Evolutionary conservation across 1,140 invertebrate species (phyloP).

Genomic region (Sarcophaga bullata): DNA sequence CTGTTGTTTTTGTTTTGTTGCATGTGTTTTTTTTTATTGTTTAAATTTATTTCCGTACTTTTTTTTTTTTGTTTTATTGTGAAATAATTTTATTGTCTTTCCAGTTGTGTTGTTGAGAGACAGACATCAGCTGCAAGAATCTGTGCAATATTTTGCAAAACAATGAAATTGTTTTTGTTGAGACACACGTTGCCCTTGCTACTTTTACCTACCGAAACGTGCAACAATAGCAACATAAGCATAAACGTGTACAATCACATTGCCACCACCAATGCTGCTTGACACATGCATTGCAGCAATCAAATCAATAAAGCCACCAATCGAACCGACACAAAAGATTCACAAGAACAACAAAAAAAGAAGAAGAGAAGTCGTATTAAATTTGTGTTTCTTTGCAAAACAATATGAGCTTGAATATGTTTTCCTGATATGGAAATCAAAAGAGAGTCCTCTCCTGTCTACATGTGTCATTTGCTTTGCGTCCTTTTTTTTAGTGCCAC

Average conservation of each 20-base stretch:
- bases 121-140: constrained; percentile 45
- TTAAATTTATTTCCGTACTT: not conserved
- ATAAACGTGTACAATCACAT: too few relatives aligned
- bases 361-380: constrained; percentile 13
- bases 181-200: not conserved
- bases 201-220: too few relatives aligned
- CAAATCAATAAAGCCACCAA: not conserved
- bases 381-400: not conserved
- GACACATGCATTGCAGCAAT: not conserved
- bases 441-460: not conserved
- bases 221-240: too few relatives aligned
- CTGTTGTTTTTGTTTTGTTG: not conserved
- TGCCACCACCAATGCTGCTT: not conserved
- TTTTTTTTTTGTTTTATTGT: constrained; percentile 2
- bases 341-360: not conserved
- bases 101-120: not conserved
- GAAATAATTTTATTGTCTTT: constrained; percentile 6
- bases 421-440: not conserved
- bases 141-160: constrained; percentile 46
- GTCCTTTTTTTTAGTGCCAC: constrained; percentile 46
- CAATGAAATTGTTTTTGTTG: constrained; percentile 44
- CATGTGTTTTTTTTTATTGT: not conserved
- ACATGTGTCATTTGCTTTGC: constrained; percentile 28
- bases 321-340: not conserved
- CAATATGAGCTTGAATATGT: constrained; percentile 14